Base-by-base conservation (phyloP, 2,888 invertebrate species). In the Sinelater perroti region DNA sequence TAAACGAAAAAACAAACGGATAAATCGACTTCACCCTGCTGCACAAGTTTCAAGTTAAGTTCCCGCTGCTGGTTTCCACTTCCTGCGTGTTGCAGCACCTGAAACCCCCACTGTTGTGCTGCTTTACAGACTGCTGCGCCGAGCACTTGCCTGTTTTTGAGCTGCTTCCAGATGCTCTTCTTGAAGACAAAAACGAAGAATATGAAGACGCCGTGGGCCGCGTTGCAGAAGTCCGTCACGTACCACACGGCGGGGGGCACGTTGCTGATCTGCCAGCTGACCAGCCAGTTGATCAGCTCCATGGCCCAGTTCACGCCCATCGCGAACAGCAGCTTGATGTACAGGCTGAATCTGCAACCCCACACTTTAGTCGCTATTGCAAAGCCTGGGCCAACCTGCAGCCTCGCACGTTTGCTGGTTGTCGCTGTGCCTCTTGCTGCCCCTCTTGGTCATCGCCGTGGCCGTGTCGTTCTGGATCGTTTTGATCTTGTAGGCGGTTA, bases 221-320 rank as follows among this genome's bases (percentile, higher is more conserved):
- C 85, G 68, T 89, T 89, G 68, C 85, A 84, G 13, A 86, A 78
- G 66, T 89, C 89, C 1, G 86, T 82, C 31, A 86, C 69, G 62
- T 82, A 82, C 86, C 87, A 89, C 26, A 86, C 68, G 54, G 74
- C 75, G 63, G 0, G 80, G 79, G 6, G 80, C 69, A 0, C 80
- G 80, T 30, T 33, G 7, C 64, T 6, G 33, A 67, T 55, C 44
- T 62, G 55, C 72, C 71, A 70, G 16, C 68, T 66, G 11, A 86
- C 83, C 2, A 83, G 60, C 82, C 88, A 91, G 30, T 91, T 89
- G 54, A 92, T 79, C 45, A 91, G 82, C 73, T 93, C 93, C 78
- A 88, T 85, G 0, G 85, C 82, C 93, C 93, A 93, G 71, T 90
- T 92, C 11, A 91, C 86, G 0, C 93, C 93, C 91, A 93, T 93